Conservation (phyloP, 1,140 invertebrate genomes). For the Drosophila albomicans region DNA sequence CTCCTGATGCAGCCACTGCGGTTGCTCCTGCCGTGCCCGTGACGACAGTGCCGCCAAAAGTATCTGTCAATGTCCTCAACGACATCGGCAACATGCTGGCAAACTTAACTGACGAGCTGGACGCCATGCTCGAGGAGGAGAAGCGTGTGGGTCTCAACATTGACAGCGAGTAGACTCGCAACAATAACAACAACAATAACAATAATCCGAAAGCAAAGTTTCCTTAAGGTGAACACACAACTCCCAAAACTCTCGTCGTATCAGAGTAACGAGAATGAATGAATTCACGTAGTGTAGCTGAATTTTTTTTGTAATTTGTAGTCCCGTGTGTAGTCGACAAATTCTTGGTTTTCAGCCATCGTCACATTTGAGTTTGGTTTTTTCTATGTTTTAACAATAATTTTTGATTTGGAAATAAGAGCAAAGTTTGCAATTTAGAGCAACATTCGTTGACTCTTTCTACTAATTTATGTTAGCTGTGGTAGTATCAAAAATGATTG, state of each 20-base stretch:
- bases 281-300: constrained; percentile 71
- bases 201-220: constrained; percentile 64
- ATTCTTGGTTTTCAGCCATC: constrained; percentile 41
- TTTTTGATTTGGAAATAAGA: constrained; percentile 16
- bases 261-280: neutral
- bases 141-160: constrained; percentile 91
- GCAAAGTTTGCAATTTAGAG: neutral
- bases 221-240: constrained; percentile 39
- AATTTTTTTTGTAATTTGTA: constrained; percentile 55
- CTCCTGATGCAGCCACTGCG: constrained; percentile 23
- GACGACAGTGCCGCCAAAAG: constrained; percentile 79
- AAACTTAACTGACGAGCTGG: constrained; percentile 96
- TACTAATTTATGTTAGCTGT: constrained; percentile 4
- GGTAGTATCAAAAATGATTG: constrained; percentile 1
- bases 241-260: constrained; percentile 5
- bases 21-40: constrained; percentile 8
- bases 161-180: constrained; percentile 84
- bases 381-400: constrained; percentile 17
- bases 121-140: constrained; percentile 97
- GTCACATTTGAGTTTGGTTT: constrained; percentile 55
- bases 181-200: constrained; percentile 29
- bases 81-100: constrained; percentile 99
- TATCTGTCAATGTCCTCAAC: constrained; percentile 95
- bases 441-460: neutral
- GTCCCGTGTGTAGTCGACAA: neutral